Base-by-base conservation (phyloP, 2,797 vertebrate genomes). In the Diplodus puntazzo region DNA sequence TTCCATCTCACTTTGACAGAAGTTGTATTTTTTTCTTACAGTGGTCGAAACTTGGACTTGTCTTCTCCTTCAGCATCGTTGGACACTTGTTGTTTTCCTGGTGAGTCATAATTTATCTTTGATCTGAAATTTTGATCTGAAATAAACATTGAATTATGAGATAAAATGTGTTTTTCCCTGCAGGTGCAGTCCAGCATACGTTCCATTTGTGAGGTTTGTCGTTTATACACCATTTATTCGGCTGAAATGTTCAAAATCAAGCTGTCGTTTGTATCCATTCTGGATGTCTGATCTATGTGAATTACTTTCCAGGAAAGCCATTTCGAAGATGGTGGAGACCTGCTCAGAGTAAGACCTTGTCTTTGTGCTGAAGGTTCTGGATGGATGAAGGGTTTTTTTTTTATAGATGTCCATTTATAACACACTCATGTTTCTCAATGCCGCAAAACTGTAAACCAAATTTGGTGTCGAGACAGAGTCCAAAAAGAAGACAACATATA, bases 151-250 rank as follows among this genome's bases (percentile, higher is more conserved):
- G 6, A 34, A 34, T 34, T 34, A 34, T 80, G 61, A 84, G 17
- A 10, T 30, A 66, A 59, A 46, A 46, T 75, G 25, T 88, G 25
- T 73, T 78, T 77, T 77, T 87, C 42, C 85, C 85, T 89, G 30
- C 82, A 99, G 98, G 98, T 99, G 99, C 85, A 97, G 97, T 76
- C 95, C 99, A 89, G 99, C 97, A 6, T 99, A 95, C 89, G 98
- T 99, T 90, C 97, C 97, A 0, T 98, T 92, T 87, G 96, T 96
- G 82, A 98, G 98, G 98, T 99, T 91, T 90, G 95, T 82, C 20
- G 20, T 83, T 34, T 52, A 69, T 21, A 66, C 9, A 42, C 2
- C 2, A 49, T 75, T 63, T 42, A 34, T 69, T 68, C 11, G 46
- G 12, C 25, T 69, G 49, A 43, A 69, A 52, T 43, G 4, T 39